Conservation (phyloP, 2,797 vertebrate genomes). For the Macrochelys suwanniensis region DNA sequence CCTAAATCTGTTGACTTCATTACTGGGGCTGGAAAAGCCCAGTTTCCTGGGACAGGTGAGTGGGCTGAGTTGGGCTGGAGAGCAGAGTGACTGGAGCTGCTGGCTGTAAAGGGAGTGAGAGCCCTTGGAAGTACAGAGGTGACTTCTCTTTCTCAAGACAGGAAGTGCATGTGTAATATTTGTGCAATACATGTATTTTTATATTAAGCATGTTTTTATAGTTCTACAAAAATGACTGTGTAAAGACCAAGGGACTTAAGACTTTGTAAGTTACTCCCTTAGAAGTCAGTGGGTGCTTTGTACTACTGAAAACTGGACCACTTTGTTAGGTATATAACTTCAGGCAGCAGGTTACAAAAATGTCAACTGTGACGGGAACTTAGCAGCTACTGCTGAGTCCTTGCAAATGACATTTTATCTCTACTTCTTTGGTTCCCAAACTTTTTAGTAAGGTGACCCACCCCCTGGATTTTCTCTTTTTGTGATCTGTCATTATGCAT, state of each 20-base stretch:
- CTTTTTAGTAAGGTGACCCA: not conserved
- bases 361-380: not conserved
- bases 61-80: not conserved
- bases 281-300: not conserved
- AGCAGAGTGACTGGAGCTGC: not conserved
- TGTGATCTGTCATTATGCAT: not conserved
- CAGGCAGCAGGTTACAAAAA: not conserved
- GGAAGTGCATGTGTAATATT: not conserved
- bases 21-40: not conserved
- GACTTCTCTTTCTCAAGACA: not conserved
- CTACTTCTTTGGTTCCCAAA: not conserved
- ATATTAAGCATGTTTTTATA: rapidly evolving
- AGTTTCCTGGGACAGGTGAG: not conserved
- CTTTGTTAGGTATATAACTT: not conserved
- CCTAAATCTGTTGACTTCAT: not conserved
- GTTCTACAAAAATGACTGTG: rapidly evolving
- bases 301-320: not conserved
- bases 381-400: not conserved
- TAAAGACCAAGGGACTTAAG: not conserved
- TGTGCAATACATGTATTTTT: not conserved
- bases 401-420: not conserved
- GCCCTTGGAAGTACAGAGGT: not conserved
- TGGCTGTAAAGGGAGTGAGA: not conserved
- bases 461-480: not conserved
- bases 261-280: not conserved